Evolutionary conservation across 2,888 invertebrate genomes (phyloP).

Genomic region (Macaria liturata): DNA sequence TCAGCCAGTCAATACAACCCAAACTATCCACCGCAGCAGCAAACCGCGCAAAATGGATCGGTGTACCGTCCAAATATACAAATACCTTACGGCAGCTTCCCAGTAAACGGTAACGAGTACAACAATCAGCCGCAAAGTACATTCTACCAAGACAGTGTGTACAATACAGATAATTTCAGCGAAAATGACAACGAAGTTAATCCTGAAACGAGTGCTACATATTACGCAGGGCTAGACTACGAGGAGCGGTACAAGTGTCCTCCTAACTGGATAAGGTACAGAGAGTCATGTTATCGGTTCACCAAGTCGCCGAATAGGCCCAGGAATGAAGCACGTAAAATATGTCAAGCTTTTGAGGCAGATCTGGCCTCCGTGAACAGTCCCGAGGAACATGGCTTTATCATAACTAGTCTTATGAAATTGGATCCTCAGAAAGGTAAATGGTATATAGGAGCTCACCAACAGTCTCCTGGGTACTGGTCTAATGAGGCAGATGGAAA

Average conservation of each 20-base stretch:
- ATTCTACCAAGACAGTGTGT: constrained; percentile 65
- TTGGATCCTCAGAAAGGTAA: constrained; percentile 93
- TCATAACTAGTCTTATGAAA: constrained; percentile 90
- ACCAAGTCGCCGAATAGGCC: constrained; percentile 93
- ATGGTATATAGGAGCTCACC: constrained; percentile 93
- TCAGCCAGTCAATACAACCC: constrained; percentile 57
- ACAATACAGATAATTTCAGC: constrained; percentile 60
- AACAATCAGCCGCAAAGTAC: constrained; percentile 64
- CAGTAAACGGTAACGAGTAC: constrained; percentile 67
- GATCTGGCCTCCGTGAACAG: constrained; percentile 91
- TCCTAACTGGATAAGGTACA: constrained; percentile 92
- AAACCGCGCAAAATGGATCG: constrained; percentile 57
- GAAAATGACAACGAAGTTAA: constrained; percentile 68
- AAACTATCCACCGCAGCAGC: constrained; percentile 61
- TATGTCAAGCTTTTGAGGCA: constrained; percentile 92
- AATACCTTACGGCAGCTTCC: constrained; percentile 71
- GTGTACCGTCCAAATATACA: constrained; percentile 62
- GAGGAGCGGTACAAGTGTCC: constrained; percentile 87
- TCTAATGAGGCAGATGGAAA: constrained; percentile 92
- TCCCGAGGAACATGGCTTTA: constrained; percentile 93
- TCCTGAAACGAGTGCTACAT: constrained; percentile 64
- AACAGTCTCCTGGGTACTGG: constrained; percentile 90
- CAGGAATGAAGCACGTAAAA: constrained; percentile 91
- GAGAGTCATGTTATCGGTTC: constrained; percentile 94
- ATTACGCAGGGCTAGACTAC: constrained; percentile 72